These are phyloP conservation scores for Sinocyclocheilus rhinocerous DNA, from an alignment of 2,113 vertebrate genomes.

Conservation along the genomic window DNA sequence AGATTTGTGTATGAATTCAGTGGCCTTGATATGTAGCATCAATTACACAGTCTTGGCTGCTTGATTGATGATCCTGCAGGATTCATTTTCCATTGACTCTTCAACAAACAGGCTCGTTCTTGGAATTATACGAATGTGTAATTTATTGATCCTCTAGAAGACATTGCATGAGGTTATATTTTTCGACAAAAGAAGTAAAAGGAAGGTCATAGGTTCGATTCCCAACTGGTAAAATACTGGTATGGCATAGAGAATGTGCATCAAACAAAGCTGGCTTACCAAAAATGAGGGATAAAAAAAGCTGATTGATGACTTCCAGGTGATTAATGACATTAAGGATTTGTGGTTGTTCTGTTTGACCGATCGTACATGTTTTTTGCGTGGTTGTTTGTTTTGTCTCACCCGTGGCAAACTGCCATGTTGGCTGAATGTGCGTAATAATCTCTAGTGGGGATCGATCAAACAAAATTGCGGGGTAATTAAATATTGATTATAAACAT, in stretches of 20 bases:
- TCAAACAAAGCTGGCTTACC: background rate
- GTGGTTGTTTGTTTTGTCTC: constrained; percentile 33
- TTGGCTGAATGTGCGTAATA: constrained; percentile 10
- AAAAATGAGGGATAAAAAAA: background rate
- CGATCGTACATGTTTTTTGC: background rate
- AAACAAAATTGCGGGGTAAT: constrained; percentile 32
- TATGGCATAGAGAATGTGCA: background rate
- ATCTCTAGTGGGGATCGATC: constrained; percentile 5
- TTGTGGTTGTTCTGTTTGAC: constrained; percentile 7
- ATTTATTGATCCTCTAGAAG: background rate
- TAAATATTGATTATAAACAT: constrained; percentile 33
- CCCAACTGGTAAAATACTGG: background rate
- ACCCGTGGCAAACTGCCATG: constrained; percentile 17
- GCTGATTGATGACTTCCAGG: constrained; percentile 6
- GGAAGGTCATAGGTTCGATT: background rate
- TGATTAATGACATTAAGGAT: constrained; percentile 23
- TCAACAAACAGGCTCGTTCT: background rate
- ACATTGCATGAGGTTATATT: background rate
- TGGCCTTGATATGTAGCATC: background rate
- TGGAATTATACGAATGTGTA: background rate
- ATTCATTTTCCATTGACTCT: background rate
- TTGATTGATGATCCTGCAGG: constrained; percentile 10
- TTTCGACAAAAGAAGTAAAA: background rate
- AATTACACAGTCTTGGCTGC: background rate
- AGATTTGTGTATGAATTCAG: background rate